phyloP scores from a whole-genome alignment of 2,888 invertebrate genomes.

The Phortica magna region DNA sequence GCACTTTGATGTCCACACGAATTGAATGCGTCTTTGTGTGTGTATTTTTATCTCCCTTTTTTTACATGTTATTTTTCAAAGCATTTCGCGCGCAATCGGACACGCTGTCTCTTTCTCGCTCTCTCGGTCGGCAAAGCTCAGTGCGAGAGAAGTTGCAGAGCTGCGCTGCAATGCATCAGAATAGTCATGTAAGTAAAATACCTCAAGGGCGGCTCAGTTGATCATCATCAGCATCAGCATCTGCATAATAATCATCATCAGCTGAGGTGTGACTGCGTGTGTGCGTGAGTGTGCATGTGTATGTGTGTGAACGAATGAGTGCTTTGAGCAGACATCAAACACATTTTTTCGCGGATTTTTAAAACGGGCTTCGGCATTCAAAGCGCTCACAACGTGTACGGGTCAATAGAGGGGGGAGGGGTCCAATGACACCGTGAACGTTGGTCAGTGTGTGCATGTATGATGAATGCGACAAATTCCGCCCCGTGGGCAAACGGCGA shows the following conservation, averaged over 20 bases:
- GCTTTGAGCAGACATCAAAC: constrained; percentile 9
- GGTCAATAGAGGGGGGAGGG: neutral
- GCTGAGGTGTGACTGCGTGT: neutral
- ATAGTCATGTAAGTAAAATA: too few species aligned
- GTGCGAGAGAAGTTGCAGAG: too few species aligned
- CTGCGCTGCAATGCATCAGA: too few species aligned
- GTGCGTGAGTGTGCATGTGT: neutral
- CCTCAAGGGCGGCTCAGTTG: neutral
- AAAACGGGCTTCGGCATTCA: neutral
- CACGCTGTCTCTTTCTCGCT: too few species aligned
- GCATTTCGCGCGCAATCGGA: too few species aligned
- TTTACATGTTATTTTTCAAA: too few species aligned
- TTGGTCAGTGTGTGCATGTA: neutral
- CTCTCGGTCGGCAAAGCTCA: too few species aligned
- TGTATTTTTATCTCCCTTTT: too few species aligned
- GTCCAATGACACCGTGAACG: neutral
- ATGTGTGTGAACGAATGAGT: neutral
- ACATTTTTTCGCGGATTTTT: constrained; percentile 22
- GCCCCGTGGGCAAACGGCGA: neutral
- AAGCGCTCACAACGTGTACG: neutral
- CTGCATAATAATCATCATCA: neutral
- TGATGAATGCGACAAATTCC: neutral
- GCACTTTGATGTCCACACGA: too few species aligned
- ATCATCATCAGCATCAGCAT: neutral
- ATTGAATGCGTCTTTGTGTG: too few species aligned